Conservation (phyloP, 2,113 vertebrate species). For the Barbus barbus region DNA sequence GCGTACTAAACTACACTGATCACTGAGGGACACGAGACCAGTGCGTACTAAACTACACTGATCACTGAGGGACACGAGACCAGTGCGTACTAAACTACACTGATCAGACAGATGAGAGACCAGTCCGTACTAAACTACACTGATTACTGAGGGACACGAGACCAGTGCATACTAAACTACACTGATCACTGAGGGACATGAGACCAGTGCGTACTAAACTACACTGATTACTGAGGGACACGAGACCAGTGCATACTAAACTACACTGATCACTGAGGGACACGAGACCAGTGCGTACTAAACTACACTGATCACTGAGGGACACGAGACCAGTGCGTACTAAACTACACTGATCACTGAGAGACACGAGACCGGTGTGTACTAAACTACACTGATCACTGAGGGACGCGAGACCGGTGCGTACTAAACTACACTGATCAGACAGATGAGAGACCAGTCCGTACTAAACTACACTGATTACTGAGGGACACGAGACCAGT, state of each 20-base stretch:
- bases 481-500: background rate
- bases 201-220: background rate
- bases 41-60: background rate
- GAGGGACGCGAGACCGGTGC: background rate
- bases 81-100: background rate
- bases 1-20: background rate
- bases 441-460: background rate
- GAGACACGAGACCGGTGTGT: background rate
- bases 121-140: background rate
- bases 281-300: no score
- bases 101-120: background rate
- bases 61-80: background rate
- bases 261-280: background rate
- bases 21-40: background rate
- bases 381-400: background rate
- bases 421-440: background rate
- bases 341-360: background rate
- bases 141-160: background rate
- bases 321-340: background rate
- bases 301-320: background rate
- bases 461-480: background rate
- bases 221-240: background rate
- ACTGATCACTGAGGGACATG: background rate
- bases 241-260: background rate
- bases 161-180: background rate